Evolutionary conservation across 2,113 vertebrate species (phyloP), one percentile per base, ranked within the genome.

Genomic region (Muntiacus muntjak): DNA sequence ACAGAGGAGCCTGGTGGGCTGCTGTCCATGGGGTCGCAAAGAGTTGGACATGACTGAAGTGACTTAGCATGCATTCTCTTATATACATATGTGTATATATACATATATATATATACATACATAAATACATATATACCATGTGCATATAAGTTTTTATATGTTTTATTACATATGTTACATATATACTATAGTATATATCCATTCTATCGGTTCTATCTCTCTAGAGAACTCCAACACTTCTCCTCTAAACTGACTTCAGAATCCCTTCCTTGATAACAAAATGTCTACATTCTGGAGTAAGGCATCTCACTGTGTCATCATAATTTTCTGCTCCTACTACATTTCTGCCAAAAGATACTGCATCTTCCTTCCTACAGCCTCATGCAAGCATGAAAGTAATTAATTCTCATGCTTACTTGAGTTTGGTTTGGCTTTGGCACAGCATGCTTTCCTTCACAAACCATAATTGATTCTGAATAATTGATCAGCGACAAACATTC

Each of bases 401-500:
- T 97, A 97, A 97, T 97, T 96, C 95, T 96, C 40, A 47, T 95
- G 96, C 95, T 97, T 76, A 86, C 79, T 97, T 83, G 91, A 94
- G 94, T 93, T 97, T 87, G 95, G 95, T 94, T 97, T 98, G 97
- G 97, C 97, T 97, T 97, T 93, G 88, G 96, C 95, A 97, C 95
- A 95, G 91, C 60, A 95, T 96, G 84, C 95, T 94, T 97, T 97
- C 91, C 95, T 62, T 97, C 96, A 95, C 91, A 98, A 98, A 97
- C 97, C 97, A 98, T 98, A 98, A 98, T 96, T 98, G 97, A 98
- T 98, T 98, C 98, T 98, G 93, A 98, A 98, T 98, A 97, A 98
- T 98, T 98, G 96, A 98, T 98, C 95, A 97, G 95, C 11, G 50
- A 97, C 1, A 81, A 98, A 97, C 98, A 98, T 98, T 98, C 98